These are phyloP conservation scores for Apostichopus leukothele DNA, from an alignment of 53 echinoderm and acorn worm species.

Conservation along the genomic window DNA sequence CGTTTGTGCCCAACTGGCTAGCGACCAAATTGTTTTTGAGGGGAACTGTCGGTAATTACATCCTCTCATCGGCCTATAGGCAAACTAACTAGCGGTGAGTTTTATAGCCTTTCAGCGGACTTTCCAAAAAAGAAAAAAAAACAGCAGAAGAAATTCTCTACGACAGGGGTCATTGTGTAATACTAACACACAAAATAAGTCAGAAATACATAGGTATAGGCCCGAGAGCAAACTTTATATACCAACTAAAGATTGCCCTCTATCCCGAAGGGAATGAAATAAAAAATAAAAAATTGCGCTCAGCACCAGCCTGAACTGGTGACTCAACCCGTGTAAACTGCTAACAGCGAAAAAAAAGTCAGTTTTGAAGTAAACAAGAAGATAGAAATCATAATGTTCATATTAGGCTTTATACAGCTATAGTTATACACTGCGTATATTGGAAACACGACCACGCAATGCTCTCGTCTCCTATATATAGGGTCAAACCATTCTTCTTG, in stretches of 20 bases:
- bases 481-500: constrained; percentile 35
- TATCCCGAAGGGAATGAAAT: background rate
- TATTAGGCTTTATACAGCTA: background rate
- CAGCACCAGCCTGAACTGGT: background rate
- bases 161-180: constrained; percentile 27
- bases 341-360: constrained; percentile 26
- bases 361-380: background rate
- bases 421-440: no score
- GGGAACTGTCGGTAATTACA: constrained; percentile 50
- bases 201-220: background rate
- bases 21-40: constrained; percentile 51
- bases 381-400: background rate
- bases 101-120: background rate
- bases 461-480: background rate
- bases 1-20: constrained; percentile 31
- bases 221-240: background rate
- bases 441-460: constrained; percentile 25
- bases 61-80: constrained; percentile 30
- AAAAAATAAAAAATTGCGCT: no score
- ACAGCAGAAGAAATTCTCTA: no score
- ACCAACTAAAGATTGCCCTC: background rate
- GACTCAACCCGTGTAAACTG: background rate
- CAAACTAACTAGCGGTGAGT: background rate
- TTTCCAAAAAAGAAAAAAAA: background rate
- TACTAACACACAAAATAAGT: background rate